Percentiles rank a stretch among this genome's conserved stretches.
phyloP scores from a whole-genome alignment of 2,888 invertebrate genomes.

The Lasius fuliginosus region DNA sequence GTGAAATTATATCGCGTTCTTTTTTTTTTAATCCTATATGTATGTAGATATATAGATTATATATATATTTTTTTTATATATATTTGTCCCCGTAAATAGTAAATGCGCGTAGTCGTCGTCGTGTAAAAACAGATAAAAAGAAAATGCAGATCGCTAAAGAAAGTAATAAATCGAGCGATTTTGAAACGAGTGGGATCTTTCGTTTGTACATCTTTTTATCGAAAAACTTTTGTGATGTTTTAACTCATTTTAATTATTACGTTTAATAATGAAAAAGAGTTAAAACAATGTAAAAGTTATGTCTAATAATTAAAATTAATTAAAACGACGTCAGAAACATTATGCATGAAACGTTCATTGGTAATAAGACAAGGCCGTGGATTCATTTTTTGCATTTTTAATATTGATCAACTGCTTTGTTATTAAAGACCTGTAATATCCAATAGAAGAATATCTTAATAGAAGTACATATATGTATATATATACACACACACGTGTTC shows the following conservation, averaged over 20 bases:
- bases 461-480: not conserved
- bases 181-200: not conserved
- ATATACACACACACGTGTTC: not conserved
- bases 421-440: not conserved
- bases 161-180: not conserved
- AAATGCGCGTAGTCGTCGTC: not conserved
- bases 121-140: not conserved
- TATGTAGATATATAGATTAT: constrained; percentile 37
- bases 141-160: not conserved
- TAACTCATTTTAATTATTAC: not conserved
- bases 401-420: not conserved
- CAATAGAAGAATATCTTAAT: not conserved
- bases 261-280: not conserved
- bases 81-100: not conserved
- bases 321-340: not conserved
- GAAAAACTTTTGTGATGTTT: not conserved
- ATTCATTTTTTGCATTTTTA: not conserved
- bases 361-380: not conserved
- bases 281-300: not conserved
- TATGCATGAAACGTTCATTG: not conserved
- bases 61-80: constrained; percentile 10
- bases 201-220: constrained; percentile 3
- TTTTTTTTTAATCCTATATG: constrained; percentile 41
- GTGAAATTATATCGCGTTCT: constrained; percentile 59
- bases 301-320: not conserved